A percentile compares a stretch with the other conserved stretches of the same genome.
Conservation (phyloP, 2,113 vertebrate genomes). For the Sitta europaea region DNA sequence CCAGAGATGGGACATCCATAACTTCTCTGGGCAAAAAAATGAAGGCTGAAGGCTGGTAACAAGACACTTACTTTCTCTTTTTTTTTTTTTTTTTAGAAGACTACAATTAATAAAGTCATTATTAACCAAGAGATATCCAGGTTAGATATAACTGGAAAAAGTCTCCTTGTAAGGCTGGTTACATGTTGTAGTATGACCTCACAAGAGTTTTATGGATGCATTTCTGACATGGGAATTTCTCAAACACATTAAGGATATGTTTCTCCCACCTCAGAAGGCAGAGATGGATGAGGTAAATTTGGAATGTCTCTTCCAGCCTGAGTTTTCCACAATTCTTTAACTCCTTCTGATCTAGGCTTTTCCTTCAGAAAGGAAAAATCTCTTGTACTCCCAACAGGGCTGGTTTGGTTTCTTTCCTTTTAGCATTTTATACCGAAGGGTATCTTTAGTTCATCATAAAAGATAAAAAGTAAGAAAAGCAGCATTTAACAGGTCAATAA, state of each 20-base stretch:
- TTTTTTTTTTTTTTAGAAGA: not conserved
- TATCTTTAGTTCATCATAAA: not conserved
- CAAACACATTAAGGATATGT: not conserved
- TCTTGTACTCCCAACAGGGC: not conserved
- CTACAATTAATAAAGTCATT: not conserved
- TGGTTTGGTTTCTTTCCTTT: rapidly evolving
- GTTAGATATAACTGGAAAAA: not conserved
- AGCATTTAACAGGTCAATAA: not conserved
- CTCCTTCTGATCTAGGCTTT: not conserved
- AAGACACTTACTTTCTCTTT: not conserved
- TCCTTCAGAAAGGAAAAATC: not conserved
- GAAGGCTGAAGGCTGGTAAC: not conserved
- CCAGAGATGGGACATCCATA: not conserved
- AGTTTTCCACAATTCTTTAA: not conserved
- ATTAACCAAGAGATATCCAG: not conserved
- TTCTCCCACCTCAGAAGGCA: not conserved
- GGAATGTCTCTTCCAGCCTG: not conserved
- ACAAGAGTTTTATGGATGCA: not conserved
- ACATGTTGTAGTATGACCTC: rapidly evolving
- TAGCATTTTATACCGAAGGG: not conserved
- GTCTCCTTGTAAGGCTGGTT: not conserved
- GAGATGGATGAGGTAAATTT: not conserved
- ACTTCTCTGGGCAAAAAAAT: not conserved
- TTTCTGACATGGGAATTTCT: not conserved
- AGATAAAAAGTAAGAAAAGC: not conserved